phyloP scores from a whole-genome alignment of 2,113 vertebrate genomes.

The Scartelaos histophorus region DNA sequence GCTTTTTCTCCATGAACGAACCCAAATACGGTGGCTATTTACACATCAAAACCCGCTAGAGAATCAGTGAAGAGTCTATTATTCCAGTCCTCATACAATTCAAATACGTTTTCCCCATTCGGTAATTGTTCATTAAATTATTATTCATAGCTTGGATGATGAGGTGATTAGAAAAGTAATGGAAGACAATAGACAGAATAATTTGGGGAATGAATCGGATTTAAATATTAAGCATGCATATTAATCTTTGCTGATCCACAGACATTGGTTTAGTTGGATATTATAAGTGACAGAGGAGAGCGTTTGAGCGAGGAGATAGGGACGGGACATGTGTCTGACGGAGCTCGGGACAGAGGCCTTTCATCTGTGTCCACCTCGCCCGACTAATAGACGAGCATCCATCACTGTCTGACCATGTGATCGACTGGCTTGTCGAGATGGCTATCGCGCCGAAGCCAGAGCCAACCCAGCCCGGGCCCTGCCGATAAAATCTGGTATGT shows the following conservation, averaged over 20 bases:
- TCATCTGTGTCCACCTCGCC: constrained; percentile 44
- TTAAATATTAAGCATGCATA: constrained; percentile 57
- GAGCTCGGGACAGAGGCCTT: constrained; percentile 11
- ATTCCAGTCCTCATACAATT: constrained; percentile 47
- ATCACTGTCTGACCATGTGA: constrained; percentile 55
- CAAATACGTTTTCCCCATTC: constrained; percentile 56
- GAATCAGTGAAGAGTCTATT: constrained; percentile 41
- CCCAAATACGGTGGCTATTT: constrained; percentile 49
- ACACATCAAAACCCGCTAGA: constrained; percentile 54
- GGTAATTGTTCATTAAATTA: constrained; percentile 62
- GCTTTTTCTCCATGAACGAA: constrained; percentile 29
- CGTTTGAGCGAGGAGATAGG: constrained; percentile 25
- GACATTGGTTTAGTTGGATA: constrained; percentile 14
- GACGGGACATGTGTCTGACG: constrained; percentile 9
- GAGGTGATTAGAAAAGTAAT: constrained; percentile 64
- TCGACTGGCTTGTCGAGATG: constrained; percentile 50
- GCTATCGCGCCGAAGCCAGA: constrained; percentile 29
- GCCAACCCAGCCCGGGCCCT: constrained; percentile 41
- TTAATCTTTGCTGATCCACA: constrained; percentile 35
- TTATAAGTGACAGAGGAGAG: constrained; percentile 25
- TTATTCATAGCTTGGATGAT: constrained; percentile 66
- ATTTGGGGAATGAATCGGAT: constrained; percentile 60
- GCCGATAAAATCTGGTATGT: constrained; percentile 70
- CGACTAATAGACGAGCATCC: constrained; percentile 34
- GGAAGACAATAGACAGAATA: constrained; percentile 56